phyloP scores from a whole-genome alignment of 2,888 invertebrate genomes.

The Platerodrilus igneus region DNA sequence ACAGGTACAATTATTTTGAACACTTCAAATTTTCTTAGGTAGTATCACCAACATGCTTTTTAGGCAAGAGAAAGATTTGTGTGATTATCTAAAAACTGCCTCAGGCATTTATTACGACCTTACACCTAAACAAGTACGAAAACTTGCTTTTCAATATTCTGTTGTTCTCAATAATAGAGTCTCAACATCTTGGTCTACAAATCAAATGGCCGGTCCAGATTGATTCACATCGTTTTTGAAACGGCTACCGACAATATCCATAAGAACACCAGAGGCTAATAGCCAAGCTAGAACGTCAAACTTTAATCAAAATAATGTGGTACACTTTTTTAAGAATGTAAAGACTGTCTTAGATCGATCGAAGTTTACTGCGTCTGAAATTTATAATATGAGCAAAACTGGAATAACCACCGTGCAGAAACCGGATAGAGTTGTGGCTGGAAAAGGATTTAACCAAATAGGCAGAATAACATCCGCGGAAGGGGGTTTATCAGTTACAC shows the following conservation, averaged over 20 bases:
- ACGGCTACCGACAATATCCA: constrained; percentile 1
- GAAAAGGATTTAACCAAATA: constrained; percentile 1
- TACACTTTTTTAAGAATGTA: neutral
- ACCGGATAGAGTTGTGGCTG: constrained; percentile 1
- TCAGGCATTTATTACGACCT: constrained; percentile 2
- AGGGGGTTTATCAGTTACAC: neutral
- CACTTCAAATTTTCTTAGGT: no score
- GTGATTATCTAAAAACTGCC: constrained; percentile 3
- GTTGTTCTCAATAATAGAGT: constrained; percentile 1
- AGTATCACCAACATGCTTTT: no score
- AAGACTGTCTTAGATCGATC: neutral
- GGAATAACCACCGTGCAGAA: constrained; percentile 2
- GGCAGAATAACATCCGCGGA: constrained; percentile 1
- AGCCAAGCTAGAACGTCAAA: constrained; percentile 2
- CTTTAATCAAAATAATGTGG: constrained; percentile 1
- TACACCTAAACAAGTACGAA: constrained; percentile 3
- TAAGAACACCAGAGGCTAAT: constrained; percentile 1
- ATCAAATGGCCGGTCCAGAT: neutral
- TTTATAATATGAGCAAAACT: constrained; percentile 2
- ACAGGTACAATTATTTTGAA: neutral
- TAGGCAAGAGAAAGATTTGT: neutral
- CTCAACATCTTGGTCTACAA: constrained; percentile 4
- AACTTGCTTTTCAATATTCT: constrained; percentile 1
- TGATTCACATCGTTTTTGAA: constrained; percentile 1
- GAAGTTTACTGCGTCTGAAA: neutral